Base-by-base conservation (phyloP, 2,888 invertebrate genomes). In the Atrina japonica region DNA sequence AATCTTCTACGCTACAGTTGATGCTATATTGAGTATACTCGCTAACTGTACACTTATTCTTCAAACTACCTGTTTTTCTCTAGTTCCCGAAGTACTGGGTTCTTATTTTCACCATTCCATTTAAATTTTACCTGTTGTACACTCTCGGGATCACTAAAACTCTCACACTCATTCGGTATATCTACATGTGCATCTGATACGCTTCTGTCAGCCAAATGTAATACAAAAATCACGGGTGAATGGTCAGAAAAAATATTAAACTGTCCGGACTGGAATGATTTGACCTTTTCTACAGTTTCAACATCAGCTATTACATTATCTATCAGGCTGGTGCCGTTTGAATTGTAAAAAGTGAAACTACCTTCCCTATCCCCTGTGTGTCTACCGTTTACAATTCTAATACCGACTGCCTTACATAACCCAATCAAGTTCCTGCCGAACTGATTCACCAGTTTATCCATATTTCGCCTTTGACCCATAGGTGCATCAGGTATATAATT, bases 171-270 rank as follows among this genome's bases (percentile, higher is more conserved):
- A 2, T 1, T 7, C 21, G 11, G 16, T 21, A 25, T n/a, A n/a
- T n/a, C n/a, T n/a, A n/a, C n/a, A n/a, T n/a, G n/a, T n/a, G n/a
- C 11, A 21, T 50, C 50, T 18, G 11, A 35, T 11, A 35, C 35
- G 35, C 35, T 7, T 35, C 35, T 35, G 11, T 35, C 11, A 35
- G 5, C 11, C 35, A 35, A 35, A 35, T 5, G 11, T 11, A 35
- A 35, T 35, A 35, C 35, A 25, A 50, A 50, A 18, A 21, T 21
- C 14, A 50, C 50, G 23, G 50, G 9, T 25, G 50, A 50, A 50
- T 50, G 50, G 23, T 50, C 14, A 25, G 50, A 50, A 50, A 50
- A 50, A 14, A 14, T 21, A 21, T 21, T 50, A 50, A 50, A 50
- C 23, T 50, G 21, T 3, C 25, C 35, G 6, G 35, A 35, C 35